Evolutionary conservation across 2,113 vertebrate genomes (phyloP), one percentile per base, ranked within the genome.

Genomic region (Cyprinodon tularosa): DNA sequence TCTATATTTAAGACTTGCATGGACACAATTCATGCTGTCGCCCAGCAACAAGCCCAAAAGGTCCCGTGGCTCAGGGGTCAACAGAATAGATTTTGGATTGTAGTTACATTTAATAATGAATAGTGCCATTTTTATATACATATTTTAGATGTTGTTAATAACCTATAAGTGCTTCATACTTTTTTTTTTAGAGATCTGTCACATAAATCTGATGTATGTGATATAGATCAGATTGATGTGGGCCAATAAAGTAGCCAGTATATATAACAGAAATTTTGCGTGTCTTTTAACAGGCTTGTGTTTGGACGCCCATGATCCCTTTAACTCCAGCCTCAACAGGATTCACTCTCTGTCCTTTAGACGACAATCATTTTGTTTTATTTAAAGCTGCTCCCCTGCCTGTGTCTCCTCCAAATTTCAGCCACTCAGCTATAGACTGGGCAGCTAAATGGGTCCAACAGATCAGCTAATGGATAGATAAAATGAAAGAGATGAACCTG

Each of bases 391-490:
- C 1, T 61, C 20, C 53, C 3, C 50, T 65, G 57, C 20, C 47
- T 42, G 22, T 12, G 8, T 57, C 50, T 15, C 38, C 37, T 73
- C 66, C 71, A 45, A 57, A 15, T 50, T 72, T 37, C 36, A 39
- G 4, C n/a, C 14, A 12, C 0, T 42, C n/a, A 74, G 57, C 44
- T 42, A 29, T 62, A 72, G 57, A 75, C 4, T 7, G 50, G 2
- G 38, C 62, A 65, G 14, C 29, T n/a, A 66, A 67, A 64, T 53
- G 53, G 45, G 48, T 69, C 44, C 57, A 75, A 78, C 62, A 44
- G 65, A 66, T 68, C 22, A 47, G 15, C 10, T 57, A 57, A 57
- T 57, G 50, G 50, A 57, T 57, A 57, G 50, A n/a, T 57, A 15
- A 57, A n/a, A 53, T 15, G 48, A 53, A 53, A 53, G 48, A 53